phyloP scores from a whole-genome alignment of 2,113 vertebrate genomes.

The Stegostoma tigrinum region DNA sequence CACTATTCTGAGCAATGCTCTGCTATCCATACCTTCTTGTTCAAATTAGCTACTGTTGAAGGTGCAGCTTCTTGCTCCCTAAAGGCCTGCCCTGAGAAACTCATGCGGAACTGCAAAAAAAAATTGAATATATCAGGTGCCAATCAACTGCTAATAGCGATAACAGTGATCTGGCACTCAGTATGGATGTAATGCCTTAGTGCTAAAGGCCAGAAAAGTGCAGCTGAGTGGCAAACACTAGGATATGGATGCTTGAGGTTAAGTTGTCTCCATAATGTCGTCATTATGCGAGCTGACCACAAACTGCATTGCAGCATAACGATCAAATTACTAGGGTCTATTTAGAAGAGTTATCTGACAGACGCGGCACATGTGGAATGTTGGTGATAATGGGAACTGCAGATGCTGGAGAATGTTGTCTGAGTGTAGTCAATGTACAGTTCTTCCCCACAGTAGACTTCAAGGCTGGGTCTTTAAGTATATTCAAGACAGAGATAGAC shows the following conservation, averaged over 20 bases:
- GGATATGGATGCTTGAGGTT: not conserved
- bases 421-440: no score
- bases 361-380: no score
- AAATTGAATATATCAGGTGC: not conserved
- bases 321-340: not conserved
- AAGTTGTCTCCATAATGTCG: not conserved
- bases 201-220: not conserved
- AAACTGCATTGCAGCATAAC: not conserved
- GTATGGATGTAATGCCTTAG: not conserved
- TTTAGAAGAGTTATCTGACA: not conserved
- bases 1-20: not conserved
- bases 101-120: not conserved
- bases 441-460: no score
- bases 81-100: not conserved
- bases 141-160: not conserved
- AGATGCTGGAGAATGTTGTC: no score
- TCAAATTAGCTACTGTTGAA: not conserved
- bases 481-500: no score
- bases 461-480: no score
- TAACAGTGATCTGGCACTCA: not conserved
- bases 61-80: not conserved
- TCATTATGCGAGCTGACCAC: not conserved
- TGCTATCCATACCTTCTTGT: not conserved
- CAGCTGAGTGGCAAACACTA: not conserved
- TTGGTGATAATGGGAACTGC: no score